These are phyloP conservation scores for Boleophthalmus pectinirostris DNA, from an alignment of 2,113 vertebrate species.

Conservation along the genomic window DNA sequence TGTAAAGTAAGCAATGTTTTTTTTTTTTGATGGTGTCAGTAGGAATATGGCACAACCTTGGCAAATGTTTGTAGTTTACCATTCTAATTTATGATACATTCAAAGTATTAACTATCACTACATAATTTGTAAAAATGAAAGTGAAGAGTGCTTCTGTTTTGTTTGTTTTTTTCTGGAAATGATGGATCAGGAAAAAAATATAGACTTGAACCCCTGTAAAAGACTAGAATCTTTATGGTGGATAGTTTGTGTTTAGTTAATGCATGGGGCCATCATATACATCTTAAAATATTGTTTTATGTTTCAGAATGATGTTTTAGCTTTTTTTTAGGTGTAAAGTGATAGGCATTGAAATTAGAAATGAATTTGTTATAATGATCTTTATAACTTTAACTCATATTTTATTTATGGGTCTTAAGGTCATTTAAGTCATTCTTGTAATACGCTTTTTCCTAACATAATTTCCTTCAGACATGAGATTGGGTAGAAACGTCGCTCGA, in stretches of 20 bases:
- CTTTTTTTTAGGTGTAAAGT: not conserved
- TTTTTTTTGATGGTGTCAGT: not conserved
- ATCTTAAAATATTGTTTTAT: not conserved
- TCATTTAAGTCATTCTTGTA: not conserved
- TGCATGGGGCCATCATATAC: not conserved
- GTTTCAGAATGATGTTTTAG: not conserved
- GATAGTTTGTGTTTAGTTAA: not conserved
- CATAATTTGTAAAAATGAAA: not conserved
- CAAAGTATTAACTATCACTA: not conserved
- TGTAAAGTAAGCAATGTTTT: not conserved
- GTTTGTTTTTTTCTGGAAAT: not conserved
- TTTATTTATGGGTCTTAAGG: too few relatives aligned
- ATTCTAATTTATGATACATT: not conserved
- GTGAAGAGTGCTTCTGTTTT: too few relatives aligned
- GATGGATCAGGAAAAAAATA: not conserved
- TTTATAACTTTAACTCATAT: not conserved
- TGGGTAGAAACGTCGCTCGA: slow-evolving; percentile 93
- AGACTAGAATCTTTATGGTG: too few relatives aligned
- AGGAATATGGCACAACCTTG: not conserved
- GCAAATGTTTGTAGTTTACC: not conserved
- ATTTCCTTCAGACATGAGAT: slow-evolving; percentile 87
- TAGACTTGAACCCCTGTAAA: not conserved
- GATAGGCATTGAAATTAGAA: not conserved
- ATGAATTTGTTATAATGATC: not conserved
- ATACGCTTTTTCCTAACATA: slow-evolving; percentile 77